Evolutionary conservation across 2,113 vertebrate species (phyloP).

Genomic region (Pipa parva): DNA sequence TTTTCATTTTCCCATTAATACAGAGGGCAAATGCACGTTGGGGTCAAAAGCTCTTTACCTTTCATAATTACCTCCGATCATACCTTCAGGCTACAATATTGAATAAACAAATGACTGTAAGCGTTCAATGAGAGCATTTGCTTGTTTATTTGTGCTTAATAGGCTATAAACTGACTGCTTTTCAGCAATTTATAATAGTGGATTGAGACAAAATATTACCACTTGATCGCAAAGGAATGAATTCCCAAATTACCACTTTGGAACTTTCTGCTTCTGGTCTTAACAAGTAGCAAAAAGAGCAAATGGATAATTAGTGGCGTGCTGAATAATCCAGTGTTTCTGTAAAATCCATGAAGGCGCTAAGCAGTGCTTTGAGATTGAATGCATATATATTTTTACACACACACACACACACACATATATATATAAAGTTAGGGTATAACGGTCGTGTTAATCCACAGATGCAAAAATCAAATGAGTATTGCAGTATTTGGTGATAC

Average conservation of each 20-base stretch:
- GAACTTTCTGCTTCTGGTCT: background rate
- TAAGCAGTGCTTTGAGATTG: background rate
- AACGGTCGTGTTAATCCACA: too few relatives aligned
- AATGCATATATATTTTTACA: too few relatives aligned
- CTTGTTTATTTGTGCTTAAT: background rate
- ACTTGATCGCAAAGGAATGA: slow-evolving; percentile 8
- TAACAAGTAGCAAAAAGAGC: background rate
- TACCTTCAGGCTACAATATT: slow-evolving; percentile 27
- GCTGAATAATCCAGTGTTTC: slow-evolving; percentile 23
- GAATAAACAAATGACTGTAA: slow-evolving; percentile 28
- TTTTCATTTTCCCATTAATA: slow-evolving; percentile 27
- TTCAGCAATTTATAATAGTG: slow-evolving; percentile 18
- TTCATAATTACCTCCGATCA: slow-evolving; percentile 31
- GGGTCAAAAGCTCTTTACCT: slow-evolving; percentile 24
- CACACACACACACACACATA: too few relatives aligned
- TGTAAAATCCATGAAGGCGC: background rate
- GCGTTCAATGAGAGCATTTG: slow-evolving; percentile 5
- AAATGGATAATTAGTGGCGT: slow-evolving; percentile 11
- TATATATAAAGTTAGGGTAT: too few relatives aligned
- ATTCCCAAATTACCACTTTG: slow-evolving; percentile 21
- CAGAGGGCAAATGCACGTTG: slow-evolving; percentile 19
- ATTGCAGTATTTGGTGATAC: too few relatives aligned
- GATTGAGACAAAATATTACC: slow-evolving; percentile 8
- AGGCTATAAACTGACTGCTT: slow-evolving; percentile 19
- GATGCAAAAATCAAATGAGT: too few relatives aligned